phyloP scores from a whole-genome alignment of 2,113 vertebrate genomes.

The Acrocephalus arundinaceus region DNA sequence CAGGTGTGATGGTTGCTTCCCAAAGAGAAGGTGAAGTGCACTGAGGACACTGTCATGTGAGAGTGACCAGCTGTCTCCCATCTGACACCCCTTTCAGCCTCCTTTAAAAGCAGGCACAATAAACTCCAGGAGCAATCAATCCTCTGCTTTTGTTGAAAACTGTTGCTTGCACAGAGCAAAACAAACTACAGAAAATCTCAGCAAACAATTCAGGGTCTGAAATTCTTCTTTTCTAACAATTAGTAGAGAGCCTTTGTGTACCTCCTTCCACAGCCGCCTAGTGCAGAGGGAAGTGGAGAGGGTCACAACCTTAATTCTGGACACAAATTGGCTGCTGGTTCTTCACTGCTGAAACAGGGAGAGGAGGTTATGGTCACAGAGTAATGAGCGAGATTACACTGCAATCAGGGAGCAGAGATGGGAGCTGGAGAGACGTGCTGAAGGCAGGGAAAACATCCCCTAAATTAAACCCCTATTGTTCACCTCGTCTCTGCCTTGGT shows the following conservation, averaged over 20 bases:
- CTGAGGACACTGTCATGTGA: not conserved
- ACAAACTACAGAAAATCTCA: not conserved
- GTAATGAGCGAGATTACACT: constrained; percentile 1
- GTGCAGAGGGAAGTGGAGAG: not conserved
- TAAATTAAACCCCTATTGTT: constrained; percentile 37
- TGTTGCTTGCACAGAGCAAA: not conserved
- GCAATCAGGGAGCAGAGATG: not conserved
- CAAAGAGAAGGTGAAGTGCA: not conserved
- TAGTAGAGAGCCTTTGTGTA: not conserved
- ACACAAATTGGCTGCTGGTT: constrained; percentile 40
- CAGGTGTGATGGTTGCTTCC: not conserved
- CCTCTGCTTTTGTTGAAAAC: not conserved
- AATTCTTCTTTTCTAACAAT: constrained; percentile 7
- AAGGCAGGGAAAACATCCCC: constrained; percentile 29
- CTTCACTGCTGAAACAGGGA: not conserved
- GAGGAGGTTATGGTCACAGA: not conserved
- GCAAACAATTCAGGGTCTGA: not conserved
- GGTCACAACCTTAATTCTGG: constrained; percentile 59
- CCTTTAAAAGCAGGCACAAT: not conserved
- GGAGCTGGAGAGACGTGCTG: not conserved
- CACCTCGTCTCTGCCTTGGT: not conserved
- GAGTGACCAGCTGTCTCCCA: not conserved
- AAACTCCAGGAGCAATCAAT: not conserved
- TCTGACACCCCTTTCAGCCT: not conserved
- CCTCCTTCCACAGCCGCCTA: not conserved